These are phyloP conservation scores for Argyresthia albistria DNA, from an alignment of 2,888 invertebrate species.

Conservation along the genomic window DNA sequence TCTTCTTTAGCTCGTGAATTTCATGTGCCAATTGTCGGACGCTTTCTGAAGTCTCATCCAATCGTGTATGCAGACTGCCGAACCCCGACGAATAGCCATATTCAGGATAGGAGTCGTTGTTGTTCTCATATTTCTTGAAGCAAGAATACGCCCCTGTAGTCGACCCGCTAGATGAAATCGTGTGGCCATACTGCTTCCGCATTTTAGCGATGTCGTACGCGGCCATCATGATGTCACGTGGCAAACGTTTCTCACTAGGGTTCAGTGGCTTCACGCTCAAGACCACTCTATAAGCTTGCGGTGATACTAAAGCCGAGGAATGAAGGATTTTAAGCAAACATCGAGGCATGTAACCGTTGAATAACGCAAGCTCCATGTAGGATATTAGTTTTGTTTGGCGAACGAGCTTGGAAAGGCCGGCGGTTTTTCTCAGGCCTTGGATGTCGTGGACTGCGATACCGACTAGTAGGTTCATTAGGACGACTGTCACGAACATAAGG, in stretches of 20 bases:
- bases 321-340: slow-evolving; percentile 81
- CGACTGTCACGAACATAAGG: slow-evolving; percentile 86
- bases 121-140: slow-evolving; percentile 77
- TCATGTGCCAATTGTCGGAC: slow-evolving; percentile 78
- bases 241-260: slow-evolving; percentile 85
- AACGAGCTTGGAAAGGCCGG: slow-evolving; percentile 86
- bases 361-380: slow-evolving; percentile 86
- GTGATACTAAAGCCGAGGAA: slow-evolving; percentile 84
- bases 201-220: slow-evolving; percentile 87
- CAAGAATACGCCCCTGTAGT: slow-evolving; percentile 76
- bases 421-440: slow-evolving; percentile 88
- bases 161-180: slow-evolving; percentile 77
- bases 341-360: slow-evolving; percentile 84
- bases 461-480: slow-evolving; percentile 87
- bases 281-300: slow-evolving; percentile 86
- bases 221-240: slow-evolving; percentile 83
- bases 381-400: slow-evolving; percentile 90
- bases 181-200: slow-evolving; percentile 79
- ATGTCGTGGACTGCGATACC: slow-evolving; percentile 92
- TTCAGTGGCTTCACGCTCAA: slow-evolving; percentile 87
- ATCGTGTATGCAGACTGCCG: slow-evolving; percentile 73
- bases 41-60: slow-evolving; percentile 79
- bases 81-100: slow-evolving; percentile 71
- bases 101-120: slow-evolving; percentile 60
- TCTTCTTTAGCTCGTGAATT: slow-evolving; percentile 77